A percentile compares a stretch with the other conserved stretches of the same genome.
Conservation (phyloP, 2,113 vertebrate genomes). For the Grus americana region DNA sequence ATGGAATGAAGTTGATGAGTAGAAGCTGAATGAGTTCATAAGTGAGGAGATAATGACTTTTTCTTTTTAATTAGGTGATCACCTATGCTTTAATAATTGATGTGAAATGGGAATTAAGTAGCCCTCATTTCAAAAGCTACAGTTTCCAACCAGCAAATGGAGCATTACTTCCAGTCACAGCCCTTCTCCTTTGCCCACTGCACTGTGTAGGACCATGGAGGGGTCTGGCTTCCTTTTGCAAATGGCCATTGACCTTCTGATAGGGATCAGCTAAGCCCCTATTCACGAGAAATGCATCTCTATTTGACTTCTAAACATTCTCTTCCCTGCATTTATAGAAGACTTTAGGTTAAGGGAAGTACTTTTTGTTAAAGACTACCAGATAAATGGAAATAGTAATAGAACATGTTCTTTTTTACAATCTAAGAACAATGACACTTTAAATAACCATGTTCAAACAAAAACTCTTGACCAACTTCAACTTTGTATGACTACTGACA, state of each 20-base stretch:
- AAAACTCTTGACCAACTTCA: neutral
- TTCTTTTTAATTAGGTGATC: conserved; percentile 32
- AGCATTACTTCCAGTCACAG: neutral
- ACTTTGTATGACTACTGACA: neutral
- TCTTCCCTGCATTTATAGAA: neutral
- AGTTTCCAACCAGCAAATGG: neutral
- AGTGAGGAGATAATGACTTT: conserved; percentile 15
- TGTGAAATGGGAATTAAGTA: conserved; percentile 16
- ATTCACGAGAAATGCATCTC: neutral
- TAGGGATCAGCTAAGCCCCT: neutral
- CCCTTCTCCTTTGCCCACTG: neutral
- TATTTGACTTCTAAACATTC: neutral
- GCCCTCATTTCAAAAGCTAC: neutral
- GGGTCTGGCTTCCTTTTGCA: neutral
- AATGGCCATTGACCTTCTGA: neutral
- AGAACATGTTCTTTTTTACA: neutral
- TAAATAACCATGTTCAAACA: neutral
- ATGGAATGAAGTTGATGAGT: neutral
- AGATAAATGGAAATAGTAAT: neutral
- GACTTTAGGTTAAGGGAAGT: neutral
- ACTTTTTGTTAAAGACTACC: neutral
- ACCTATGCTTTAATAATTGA: conserved; percentile 37
- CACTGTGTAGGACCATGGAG: neutral
- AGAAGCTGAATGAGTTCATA: conserved; percentile 42
- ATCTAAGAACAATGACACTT: neutral